Percentiles rank a stretch among this genome's conserved stretches.
These are phyloP conservation scores for Drosophila pruinosa DNA, from an alignment of 1,140 invertebrate species.

Conservation along the genomic window DNA sequence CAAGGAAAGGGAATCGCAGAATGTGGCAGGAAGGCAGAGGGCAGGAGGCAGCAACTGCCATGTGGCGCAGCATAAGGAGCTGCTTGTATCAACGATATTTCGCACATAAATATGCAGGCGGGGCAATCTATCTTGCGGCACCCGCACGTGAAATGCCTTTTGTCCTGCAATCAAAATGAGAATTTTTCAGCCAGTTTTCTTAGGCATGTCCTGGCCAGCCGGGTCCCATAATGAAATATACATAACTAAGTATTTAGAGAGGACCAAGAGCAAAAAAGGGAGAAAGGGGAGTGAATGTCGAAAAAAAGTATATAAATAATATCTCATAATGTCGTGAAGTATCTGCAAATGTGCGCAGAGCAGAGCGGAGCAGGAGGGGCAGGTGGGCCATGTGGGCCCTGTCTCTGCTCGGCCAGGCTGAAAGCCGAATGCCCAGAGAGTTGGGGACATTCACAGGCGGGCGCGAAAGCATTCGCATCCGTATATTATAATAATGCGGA, in stretches of 20 bases:
- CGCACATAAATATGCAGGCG: constrained; percentile 75
- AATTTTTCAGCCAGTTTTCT: constrained; percentile 38
- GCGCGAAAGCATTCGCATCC: constrained; percentile 51
- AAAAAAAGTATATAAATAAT: constrained; percentile 69
- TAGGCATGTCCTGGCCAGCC: constrained; percentile 12
- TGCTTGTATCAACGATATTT: constrained; percentile 64
- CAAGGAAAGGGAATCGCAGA: constrained; percentile 24
- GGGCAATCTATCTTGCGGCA: constrained; percentile 76
- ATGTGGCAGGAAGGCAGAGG: not conserved
- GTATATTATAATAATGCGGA: constrained; percentile 83
- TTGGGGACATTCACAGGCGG: constrained; percentile 18
- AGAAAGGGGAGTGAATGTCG: constrained; percentile 23
- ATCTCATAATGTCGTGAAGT: constrained; percentile 77
- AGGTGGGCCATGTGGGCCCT: constrained; percentile 10
- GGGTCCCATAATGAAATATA: constrained; percentile 65
- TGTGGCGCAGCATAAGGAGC: constrained; percentile 44
- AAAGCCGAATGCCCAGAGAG: not conserved
- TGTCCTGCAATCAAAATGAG: constrained; percentile 59
- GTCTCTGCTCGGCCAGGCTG: not conserved
- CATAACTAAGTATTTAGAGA: constrained; percentile 50
- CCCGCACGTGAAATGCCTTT: constrained; percentile 75
- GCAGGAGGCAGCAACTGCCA: constrained; percentile 16
- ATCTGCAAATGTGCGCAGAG: constrained; percentile 49
- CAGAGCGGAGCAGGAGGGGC: not conserved
- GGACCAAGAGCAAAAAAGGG: not conserved